Percentiles rank a stretch among this genome's conserved stretches.
Conservation (phyloP, 1,140 invertebrate genomes). For the Pogonomyrmex californicus region DNA sequence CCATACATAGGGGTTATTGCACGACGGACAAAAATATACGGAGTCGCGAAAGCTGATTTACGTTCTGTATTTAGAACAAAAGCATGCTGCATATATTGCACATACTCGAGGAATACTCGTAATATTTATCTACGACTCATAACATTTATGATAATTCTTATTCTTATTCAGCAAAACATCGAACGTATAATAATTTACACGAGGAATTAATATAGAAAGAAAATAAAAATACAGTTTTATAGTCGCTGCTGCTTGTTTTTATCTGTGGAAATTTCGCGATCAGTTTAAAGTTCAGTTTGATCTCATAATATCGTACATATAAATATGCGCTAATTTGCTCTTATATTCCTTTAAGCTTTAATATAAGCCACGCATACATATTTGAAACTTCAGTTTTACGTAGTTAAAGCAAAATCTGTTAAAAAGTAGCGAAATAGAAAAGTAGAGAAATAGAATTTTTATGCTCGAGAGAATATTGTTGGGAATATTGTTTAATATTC, state of each 20-base stretch:
- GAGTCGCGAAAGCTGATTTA: conserved; percentile 71
- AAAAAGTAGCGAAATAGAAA: background rate
- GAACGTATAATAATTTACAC: background rate
- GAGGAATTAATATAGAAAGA: background rate
- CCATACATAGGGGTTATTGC: conserved; percentile 64
- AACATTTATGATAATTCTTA: background rate
- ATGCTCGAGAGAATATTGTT: background rate
- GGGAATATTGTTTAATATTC: background rate
- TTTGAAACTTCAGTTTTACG: background rate
- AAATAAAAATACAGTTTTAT: background rate
- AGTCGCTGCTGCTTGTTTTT: background rate
- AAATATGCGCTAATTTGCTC: background rate
- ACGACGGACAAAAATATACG: conserved; percentile 70
- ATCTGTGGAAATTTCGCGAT: background rate
- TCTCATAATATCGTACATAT: background rate
- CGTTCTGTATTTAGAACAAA: conserved; percentile 66
- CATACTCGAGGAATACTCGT: background rate
- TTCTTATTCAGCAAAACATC: background rate
- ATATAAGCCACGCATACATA: background rate
- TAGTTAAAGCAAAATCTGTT: background rate
- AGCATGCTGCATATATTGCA: conserved; percentile 24
- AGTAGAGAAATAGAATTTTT: background rate
- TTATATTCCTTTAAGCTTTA: background rate
- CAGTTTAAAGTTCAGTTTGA: background rate
- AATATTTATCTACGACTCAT: background rate